Base-by-base conservation (phyloP, 2,888 invertebrate species). In the Tetheella fluctuosa region DNA sequence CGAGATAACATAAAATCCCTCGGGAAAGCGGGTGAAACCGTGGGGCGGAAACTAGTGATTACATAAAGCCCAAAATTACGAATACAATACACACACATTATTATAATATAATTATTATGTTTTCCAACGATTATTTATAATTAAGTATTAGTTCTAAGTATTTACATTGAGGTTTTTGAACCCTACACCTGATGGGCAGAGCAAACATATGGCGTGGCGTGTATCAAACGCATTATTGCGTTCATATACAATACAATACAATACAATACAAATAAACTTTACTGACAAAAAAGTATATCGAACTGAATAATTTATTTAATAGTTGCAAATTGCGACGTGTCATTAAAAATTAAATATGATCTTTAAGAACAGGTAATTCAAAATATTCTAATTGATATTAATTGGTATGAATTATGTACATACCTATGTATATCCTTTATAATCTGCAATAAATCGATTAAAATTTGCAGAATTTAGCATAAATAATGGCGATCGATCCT, bases 401-500 rank as follows among this genome's bases (percentile, higher is more conserved):
- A 48, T 48, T 48, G 20, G 48, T 48, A 2, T n/a, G 48, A 20
- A 20, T 20, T 48, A 20, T 0, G 13, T 34, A 30, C 2, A 39
- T 17, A 4, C 1, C 17, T 42, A 7, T 15, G 17, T 17, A 17
- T 17, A n/a, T n/a, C 17, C 6, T 15, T 42, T n/a, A 7, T 7
- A 17, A 42, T 17, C n/a, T 17, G 20, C 20, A 48, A 48, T 48
- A 20, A 48, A 48, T 48, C 48, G 48, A 48, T 48, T 48, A 48
- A 48, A 8, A 3, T 48, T 17, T 17, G 10, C 13, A 34, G 12
- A 34, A 34, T 34, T 34, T 34, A 13, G 13, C 34, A 34, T 13
- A 34, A 30, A 8, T 30, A 30, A 34, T 34, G 13, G 34, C 13
- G 13, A 13, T 13, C 13, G 13, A 2, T 7, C 13, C 13, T 34